Evolutionary conservation across 1,140 invertebrate species (phyloP).

Genomic region (Drosophila cardini): DNA sequence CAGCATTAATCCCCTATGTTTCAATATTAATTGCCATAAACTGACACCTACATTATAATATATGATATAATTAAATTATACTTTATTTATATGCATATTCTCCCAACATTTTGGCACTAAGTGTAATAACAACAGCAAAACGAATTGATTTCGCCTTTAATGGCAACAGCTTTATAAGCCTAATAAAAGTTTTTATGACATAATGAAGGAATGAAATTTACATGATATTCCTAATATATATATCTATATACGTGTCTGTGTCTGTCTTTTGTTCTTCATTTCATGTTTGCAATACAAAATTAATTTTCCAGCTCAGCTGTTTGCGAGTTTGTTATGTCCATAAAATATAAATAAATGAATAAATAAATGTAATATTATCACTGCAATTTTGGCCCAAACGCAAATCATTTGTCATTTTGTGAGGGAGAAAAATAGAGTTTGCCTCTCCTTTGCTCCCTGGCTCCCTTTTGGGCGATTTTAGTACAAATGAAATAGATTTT

Average conservation of each 20-base stretch:
- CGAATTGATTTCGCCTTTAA: constrained; percentile 17
- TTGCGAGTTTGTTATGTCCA: background rate
- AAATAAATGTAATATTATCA: constrained; percentile 50
- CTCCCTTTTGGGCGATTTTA: constrained; percentile 48
- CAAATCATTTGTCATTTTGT: constrained; percentile 61
- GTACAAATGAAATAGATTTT: constrained; percentile 54
- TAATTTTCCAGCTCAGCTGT: constrained; percentile 59
- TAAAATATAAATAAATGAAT: constrained; percentile 31
- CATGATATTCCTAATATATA: constrained; percentile 4
- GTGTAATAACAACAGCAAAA: background rate
- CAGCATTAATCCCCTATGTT: too few species aligned
- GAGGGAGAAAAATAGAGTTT: background rate
- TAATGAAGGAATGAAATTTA: constrained; percentile 13
- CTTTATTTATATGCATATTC: too few species aligned
- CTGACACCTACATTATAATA: too few species aligned
- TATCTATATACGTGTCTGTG: background rate
- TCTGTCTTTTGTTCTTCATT: constrained; percentile 18
- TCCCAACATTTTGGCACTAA: too few species aligned
- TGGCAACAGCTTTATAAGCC: constrained; percentile 58
- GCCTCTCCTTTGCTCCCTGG: background rate
- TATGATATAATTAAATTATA: too few species aligned
- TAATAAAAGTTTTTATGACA: constrained; percentile 62
- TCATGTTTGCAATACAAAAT: constrained; percentile 50
- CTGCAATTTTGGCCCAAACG: constrained; percentile 19
- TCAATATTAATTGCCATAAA: too few species aligned